Evolutionary conservation across 2,888 invertebrate species (phyloP), one percentile per base, ranked within the genome.

Genomic region (Agonum fuliginosum): DNA sequence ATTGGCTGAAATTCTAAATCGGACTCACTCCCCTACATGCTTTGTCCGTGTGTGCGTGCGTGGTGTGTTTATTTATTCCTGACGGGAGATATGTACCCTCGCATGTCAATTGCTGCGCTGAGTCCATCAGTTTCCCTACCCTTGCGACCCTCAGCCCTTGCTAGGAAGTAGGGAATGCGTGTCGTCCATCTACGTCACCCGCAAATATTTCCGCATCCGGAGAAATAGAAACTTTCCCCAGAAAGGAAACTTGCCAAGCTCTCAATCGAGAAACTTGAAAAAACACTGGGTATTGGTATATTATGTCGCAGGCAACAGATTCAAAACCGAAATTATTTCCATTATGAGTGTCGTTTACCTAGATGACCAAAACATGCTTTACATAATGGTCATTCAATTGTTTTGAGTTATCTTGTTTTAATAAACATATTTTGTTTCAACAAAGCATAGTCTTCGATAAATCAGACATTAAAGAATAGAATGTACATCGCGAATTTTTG

Each of bases 1-100:
- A 83, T 83, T 83, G 83, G 83, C 83, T 83, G 79, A 81, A 82
- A 81, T 82, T 80, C 79, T 78, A 79, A 80, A 82, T 80, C 81
- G 80, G 78, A 81, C 81, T 81, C 82, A 81, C 54, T 82, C 81
- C 83, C 82, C 83, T 81, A 48, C 48, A 17, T 17, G 5, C 10
- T 48, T 34, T 17, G 10, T 65, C 30, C 43, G 17, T 20, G 46
- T 24, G 24, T 46, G 70, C 46, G 46, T 70, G 17, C 20, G 41
- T 67, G 41, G 37, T 70, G 46, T 70, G 70, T 70, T 34, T 46
- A 46, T 70, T 46, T 62, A 34, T 62, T 27, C 54, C 27, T 54
- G 54, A 54, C 54, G 22, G n/a, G 54, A 54, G 24, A 54, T 37
- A 37, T 67, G 67, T 67, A 41, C 43, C 43, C 58, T 62, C 46